Evolutionary conservation across 2,888 invertebrate species (phyloP), one percentile per base, ranked within the genome.

Genomic region (Heteromurus nitidus): DNA sequence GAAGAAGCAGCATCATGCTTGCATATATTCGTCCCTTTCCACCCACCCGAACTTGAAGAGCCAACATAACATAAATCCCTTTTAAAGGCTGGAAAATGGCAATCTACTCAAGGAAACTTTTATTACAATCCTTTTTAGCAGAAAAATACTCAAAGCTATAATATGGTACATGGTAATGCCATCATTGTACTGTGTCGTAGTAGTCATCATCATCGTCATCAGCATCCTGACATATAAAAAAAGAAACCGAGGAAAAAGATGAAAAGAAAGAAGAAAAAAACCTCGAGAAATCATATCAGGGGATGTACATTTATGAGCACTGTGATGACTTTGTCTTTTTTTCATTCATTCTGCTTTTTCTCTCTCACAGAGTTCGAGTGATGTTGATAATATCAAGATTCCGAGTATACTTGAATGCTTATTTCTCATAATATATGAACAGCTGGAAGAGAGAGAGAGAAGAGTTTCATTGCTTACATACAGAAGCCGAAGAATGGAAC

Each of bases 311-410:
- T 74, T 74, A 74, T 74, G 74, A 42, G 65, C 55, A 74, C 26
- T 74, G 36, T 65, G 74, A 74, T 74, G 74, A 74, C 74, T 74
- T 74, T 74, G 74, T 73, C 74, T 74, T 74, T n/a, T n/a, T n/a
- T 74, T 74, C 73, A 64, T 64, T 30, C 58, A 16, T 73, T 47
- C 20, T 60, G 16, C 30, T 44, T 50, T 31, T 44, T 65, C 44
- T 58, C 62, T 72, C 47, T 60, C 7, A 36, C 11, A 18, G 50
- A 50, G 50, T 13, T 7, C 7, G 50, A 13, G 9, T 18, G 50
- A 50, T 50, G 50, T 20, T 50, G 50, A 50, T 50, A 50, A 20
- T 20, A 50, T 50, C 50, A 16, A 20, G 50, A 50, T 50, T 50
- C 50, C n/a, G n/a, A n/a, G n/a, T n/a, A n/a, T n/a, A 20, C 50